These are phyloP conservation scores for Manis crassicaudata DNA, from an alignment of 2,797 vertebrate species.

Conservation along the genomic window DNA sequence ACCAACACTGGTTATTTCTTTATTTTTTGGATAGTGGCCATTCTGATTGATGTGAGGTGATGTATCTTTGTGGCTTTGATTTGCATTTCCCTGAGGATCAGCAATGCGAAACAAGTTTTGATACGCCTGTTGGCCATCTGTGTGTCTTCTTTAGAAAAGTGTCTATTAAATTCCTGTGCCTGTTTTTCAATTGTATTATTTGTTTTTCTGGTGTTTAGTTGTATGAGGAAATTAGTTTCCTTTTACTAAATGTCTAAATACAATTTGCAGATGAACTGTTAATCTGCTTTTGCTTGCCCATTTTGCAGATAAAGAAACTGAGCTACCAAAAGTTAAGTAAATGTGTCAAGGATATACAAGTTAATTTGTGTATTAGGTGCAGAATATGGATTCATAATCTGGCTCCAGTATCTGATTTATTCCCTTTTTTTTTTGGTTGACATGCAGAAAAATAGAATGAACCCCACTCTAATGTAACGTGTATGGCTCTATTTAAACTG, in stretches of 20 bases:
- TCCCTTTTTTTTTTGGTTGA: neutral
- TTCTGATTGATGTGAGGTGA: too few species aligned
- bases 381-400: neutral
- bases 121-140: too few species aligned
- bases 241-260: neutral
- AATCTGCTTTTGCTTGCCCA: neutral
- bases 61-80: too few species aligned
- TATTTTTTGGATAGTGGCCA: too few species aligned
- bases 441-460: neutral
- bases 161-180: too few species aligned
- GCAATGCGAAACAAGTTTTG: too few species aligned
- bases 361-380: neutral
- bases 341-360: neutral
- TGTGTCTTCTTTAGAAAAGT: too few species aligned
- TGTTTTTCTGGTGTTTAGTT: too few species aligned
- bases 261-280: neutral
- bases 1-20: too few species aligned
- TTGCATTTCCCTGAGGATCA: too few species aligned
- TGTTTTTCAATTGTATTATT: too few species aligned
- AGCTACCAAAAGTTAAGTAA: neutral
- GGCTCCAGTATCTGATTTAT: fast-evolving
- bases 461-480: neutral
- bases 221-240: neutral
- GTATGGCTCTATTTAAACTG: neutral
- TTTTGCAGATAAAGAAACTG: neutral